phyloP scores from a whole-genome alignment of 2,113 vertebrate genomes.

The Bolborhynchus lineola region DNA sequence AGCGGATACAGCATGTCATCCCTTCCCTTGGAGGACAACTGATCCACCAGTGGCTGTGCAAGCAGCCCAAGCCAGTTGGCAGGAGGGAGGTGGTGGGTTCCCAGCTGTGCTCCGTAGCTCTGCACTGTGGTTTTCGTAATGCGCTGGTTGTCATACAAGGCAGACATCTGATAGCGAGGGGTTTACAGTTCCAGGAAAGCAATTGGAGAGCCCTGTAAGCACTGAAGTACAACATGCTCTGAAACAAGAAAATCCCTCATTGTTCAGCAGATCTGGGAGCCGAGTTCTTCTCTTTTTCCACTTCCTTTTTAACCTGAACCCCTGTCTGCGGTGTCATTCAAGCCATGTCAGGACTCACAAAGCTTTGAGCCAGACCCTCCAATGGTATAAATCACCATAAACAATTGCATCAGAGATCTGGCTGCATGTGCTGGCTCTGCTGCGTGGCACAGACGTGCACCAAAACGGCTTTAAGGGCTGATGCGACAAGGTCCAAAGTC shows the following conservation, averaged over 20 bases:
- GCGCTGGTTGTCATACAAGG: conserved; percentile 31
- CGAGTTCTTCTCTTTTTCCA: not conserved
- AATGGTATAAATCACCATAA: not conserved
- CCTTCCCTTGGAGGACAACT: not conserved
- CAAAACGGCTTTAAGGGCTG: not conserved
- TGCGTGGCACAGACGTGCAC: not conserved
- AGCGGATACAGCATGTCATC: not conserved
- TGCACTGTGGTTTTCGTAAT: conserved; percentile 41
- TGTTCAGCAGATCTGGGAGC: conserved; percentile 40
- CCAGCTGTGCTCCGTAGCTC: conserved; percentile 37
- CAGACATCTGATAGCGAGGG: conserved; percentile 55
- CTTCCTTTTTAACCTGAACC: conserved; percentile 48
- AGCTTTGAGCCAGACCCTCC: conserved; percentile 6
- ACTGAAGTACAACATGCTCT: conserved; percentile 42
- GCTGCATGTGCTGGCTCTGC: not conserved
- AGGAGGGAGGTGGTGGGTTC: not conserved
- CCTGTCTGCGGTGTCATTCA: conserved; percentile 39
- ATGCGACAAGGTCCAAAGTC: not conserved
- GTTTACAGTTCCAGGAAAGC: conserved; percentile 71
- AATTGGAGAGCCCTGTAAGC: conserved; percentile 55
- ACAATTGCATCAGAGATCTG: conserved; percentile 48
- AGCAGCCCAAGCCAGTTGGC: conserved; percentile 40
- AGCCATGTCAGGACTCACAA: conserved; percentile 26
- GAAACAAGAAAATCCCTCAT: conserved; percentile 58
- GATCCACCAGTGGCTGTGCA: not conserved